Percentiles rank a stretch among this genome's conserved stretches.
Conservation (phyloP, 2,888 invertebrate genomes). For the Adelognathus sp. region DNA sequence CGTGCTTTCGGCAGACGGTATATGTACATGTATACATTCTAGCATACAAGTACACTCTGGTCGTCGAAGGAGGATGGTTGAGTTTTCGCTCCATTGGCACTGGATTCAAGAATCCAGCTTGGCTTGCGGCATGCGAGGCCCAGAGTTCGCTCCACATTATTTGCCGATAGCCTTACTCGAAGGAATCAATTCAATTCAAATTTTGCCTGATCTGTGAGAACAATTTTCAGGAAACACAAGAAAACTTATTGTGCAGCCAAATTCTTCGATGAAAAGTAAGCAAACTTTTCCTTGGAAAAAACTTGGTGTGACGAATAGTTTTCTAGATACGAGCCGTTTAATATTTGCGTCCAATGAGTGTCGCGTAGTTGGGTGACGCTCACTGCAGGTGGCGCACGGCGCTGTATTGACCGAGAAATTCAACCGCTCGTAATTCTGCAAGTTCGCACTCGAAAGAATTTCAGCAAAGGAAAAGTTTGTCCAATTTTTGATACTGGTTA, state of each 20-base stretch:
- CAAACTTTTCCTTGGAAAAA: background rate
- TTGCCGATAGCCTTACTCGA: background rate
- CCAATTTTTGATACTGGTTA: no score
- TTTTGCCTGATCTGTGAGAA: no score
- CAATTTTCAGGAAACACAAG: no score
- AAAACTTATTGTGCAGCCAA: no score
- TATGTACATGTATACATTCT: background rate
- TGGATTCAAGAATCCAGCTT: background rate
- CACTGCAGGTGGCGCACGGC: background rate
- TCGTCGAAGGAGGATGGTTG: background rate
- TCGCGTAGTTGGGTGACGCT: background rate
- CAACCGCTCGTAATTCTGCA: no score
- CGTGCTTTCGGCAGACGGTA: background rate
- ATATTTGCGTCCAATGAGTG: background rate
- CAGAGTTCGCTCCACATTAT: background rate
- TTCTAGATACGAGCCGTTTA: background rate
- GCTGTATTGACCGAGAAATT: background rate
- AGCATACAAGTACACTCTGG: background rate
- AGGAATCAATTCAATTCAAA: no score
- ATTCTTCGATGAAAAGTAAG: background rate
- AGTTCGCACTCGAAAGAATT: no score
- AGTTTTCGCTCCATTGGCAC: background rate
- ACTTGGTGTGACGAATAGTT: background rate
- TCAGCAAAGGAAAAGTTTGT: no score
- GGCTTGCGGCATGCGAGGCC: no score